Base-by-base conservation (phyloP, 1,140 invertebrate genomes). In the Augochlora pura region DNA sequence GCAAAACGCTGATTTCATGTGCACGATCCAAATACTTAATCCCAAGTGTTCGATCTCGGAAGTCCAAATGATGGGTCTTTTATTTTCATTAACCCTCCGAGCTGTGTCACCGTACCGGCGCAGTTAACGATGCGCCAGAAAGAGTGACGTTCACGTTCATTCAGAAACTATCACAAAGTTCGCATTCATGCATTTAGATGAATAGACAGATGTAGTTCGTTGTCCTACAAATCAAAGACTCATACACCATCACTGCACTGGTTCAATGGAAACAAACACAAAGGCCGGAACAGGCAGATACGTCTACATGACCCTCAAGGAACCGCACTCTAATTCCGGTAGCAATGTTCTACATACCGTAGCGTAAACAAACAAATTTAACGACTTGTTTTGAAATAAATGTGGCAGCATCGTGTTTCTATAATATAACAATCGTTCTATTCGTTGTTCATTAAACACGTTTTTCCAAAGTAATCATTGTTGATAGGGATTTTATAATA, bases 51-150 rank as follows among this genome's bases (percentile, higher is more conserved):
- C 68, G 42, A 77, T 71, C 76, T 77, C 76, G 76, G 76, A 77
- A 77, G 76, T 77, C n/a, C 10, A 64, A 71, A 77, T 71, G 68
- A 77, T 77, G 76, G 76, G 76, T 77, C 46, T 71, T 77, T 77
- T 77, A 77, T 77, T 46, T 77, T 77, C 76, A 64, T 77, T 77
- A 77, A 77, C 68, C 68, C 68, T 54, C 59, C 66, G 46, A 46
- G 67, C 39, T 59, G 68, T 71, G 76, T 77, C 76, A 77, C 59
- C 68, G 76, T 49, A 71, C 59, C 68, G 23, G 25, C 38, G 25
- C 59, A 3, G 67, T 77, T 77, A 77, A 77, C 75, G 76, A 71
- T 64, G 76, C 76, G 42, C 76, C 67, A 77, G 57, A 77, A 70
- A 77, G 32, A 77, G 67, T 77, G 76, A 32, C 67, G 59, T 42